Percentiles rank a stretch among this genome's conserved stretches.
These are phyloP conservation scores for Tokudaia tokunoshimensis DNA, from an alignment of 2,797 vertebrate genomes.

Conservation along the genomic window DNA sequence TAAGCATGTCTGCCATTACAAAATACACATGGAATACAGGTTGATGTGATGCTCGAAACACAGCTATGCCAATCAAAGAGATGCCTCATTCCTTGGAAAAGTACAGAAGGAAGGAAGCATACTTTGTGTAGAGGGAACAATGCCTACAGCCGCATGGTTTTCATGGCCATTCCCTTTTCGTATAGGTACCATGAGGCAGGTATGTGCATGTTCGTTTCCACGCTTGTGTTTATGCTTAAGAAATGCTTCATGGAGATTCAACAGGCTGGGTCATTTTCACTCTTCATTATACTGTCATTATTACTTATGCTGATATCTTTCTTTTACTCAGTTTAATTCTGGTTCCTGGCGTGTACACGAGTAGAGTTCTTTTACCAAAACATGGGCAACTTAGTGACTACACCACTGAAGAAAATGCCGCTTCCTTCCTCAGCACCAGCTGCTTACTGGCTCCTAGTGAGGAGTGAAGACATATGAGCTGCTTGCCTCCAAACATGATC, in stretches of 20 bases:
- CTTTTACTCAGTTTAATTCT: background rate
- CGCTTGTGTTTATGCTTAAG: background rate
- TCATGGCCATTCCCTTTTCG: background rate
- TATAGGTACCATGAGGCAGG: constrained; percentile 36
- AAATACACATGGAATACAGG: constrained; percentile 56
- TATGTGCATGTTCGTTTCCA: background rate
- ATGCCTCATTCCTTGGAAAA: constrained; percentile 61
- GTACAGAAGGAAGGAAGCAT: constrained; percentile 25
- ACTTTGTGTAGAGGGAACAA: constrained; percentile 63
- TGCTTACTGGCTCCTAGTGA: background rate
- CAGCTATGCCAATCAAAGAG: constrained; percentile 58
- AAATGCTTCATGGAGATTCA: constrained; percentile 27
- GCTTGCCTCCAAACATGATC: background rate
- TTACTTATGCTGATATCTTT: background rate
- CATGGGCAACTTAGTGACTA: background rate
- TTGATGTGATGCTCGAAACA: constrained; percentile 51
- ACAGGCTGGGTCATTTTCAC: background rate
- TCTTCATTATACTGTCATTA: background rate
- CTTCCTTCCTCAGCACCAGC: background rate
- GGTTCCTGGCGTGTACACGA: too few species aligned
- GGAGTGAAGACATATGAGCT: background rate
- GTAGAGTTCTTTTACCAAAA: background rate
- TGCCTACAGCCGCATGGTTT: constrained; percentile 16
- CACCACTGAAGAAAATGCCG: background rate
- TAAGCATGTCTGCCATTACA: constrained; percentile 40